phyloP scores from a whole-genome alignment of 2,888 invertebrate species.

The Spicauda simplicius region DNA sequence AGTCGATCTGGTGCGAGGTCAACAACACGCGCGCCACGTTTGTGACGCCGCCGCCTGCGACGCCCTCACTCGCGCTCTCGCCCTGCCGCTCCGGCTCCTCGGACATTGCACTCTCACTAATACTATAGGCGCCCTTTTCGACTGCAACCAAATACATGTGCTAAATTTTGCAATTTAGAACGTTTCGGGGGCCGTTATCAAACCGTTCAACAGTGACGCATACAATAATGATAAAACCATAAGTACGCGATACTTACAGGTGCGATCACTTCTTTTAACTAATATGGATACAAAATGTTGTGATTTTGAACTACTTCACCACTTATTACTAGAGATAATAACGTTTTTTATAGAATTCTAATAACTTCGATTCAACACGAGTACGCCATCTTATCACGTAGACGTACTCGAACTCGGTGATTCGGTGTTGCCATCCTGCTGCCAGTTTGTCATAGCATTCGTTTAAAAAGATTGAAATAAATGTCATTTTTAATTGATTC shows the following conservation, averaged over 20 bases:
- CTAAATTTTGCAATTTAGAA: slow-evolving; percentile 61
- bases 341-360: slow-evolving; percentile 19
- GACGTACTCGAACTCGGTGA: background rate
- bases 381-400: slow-evolving; percentile 34
- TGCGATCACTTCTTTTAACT: slow-evolving; percentile 24
- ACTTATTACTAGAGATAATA: slow-evolving; percentile 14
- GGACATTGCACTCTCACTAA: slow-evolving; percentile 82
- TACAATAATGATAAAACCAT: slow-evolving; percentile 42
- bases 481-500: too few relatives aligned
- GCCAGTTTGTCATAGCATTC: too few relatives aligned
- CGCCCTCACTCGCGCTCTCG: slow-evolving; percentile 73
- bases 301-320: slow-evolving; percentile 16
- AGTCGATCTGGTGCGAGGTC: slow-evolving; percentile 87
- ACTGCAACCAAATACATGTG: slow-evolving; percentile 75
- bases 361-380: slow-evolving; percentile 27
- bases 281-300: slow-evolving; percentile 26
- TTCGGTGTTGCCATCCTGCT: background rate
- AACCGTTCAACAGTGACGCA: slow-evolving; percentile 61
- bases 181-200: slow-evolving; percentile 67
- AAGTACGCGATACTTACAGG: slow-evolving; percentile 57
- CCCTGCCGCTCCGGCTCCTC: slow-evolving; percentile 80
- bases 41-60: slow-evolving; percentile 80
- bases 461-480: too few relatives aligned
- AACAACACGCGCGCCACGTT: slow-evolving; percentile 85
- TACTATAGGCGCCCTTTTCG: slow-evolving; percentile 70